These are phyloP conservation scores for Lathamus discolor DNA, from an alignment of 2,113 vertebrate species.

Conservation along the genomic window DNA sequence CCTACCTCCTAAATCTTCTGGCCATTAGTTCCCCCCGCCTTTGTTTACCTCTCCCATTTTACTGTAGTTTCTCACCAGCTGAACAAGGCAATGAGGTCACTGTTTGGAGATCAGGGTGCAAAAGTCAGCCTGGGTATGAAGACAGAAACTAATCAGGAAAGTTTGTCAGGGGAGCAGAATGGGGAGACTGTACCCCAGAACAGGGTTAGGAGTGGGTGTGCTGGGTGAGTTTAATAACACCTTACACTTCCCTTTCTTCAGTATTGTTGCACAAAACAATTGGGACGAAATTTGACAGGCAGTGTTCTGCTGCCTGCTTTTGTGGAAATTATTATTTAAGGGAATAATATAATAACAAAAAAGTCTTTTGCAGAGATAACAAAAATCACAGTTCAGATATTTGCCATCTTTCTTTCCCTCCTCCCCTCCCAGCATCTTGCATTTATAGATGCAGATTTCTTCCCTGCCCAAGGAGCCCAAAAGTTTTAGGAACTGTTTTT, in stretches of 20 bases:
- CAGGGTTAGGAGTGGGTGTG: not conserved
- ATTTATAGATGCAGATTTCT: not conserved
- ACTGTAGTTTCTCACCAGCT: constrained; percentile 47
- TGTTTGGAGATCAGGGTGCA: constrained; percentile 52
- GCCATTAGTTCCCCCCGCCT: not conserved
- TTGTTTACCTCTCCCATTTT: constrained; percentile 56
- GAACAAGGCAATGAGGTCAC: constrained; percentile 57
- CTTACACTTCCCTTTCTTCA: not conserved
- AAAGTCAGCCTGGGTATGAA: constrained; percentile 18
- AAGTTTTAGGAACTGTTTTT: rapidly evolving
- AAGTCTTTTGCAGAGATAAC: not conserved
- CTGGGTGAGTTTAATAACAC: not conserved
- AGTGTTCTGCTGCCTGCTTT: not conserved
- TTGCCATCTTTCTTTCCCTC: not conserved
- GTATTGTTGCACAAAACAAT: not conserved
- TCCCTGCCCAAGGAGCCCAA: not conserved
- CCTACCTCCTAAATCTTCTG: constrained; percentile 48
- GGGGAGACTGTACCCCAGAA: not conserved
- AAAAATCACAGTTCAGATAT: not conserved
- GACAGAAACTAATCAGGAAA: not conserved
- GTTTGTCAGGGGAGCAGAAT: not conserved
- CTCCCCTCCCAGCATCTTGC: not conserved
- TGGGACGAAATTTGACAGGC: not conserved
- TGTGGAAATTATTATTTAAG: not conserved
- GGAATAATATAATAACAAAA: not conserved